Evolutionary conservation across 2,113 vertebrate genomes (phyloP).

Genomic region (Toxostoma redivivum): DNA sequence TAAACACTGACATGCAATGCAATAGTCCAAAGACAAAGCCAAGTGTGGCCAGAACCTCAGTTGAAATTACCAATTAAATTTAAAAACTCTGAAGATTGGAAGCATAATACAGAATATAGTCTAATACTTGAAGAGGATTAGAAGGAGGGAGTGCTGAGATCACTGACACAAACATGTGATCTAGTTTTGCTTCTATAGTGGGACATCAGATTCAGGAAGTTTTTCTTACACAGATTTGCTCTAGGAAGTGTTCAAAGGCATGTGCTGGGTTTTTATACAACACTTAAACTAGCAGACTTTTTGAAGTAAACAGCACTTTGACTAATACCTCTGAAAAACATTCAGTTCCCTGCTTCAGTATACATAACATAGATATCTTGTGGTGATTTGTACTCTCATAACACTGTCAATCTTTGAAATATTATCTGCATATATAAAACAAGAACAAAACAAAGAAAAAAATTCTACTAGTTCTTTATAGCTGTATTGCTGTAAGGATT

Average conservation of each 20-base stretch:
- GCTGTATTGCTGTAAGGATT: neutral
- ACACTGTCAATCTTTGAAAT: neutral
- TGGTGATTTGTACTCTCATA: neutral
- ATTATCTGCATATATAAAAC: neutral
- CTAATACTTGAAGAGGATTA: neutral
- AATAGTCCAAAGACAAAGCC: neutral
- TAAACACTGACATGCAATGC: neutral
- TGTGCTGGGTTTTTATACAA: neutral
- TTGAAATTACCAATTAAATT: neutral
- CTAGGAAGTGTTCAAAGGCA: neutral
- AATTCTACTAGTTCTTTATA: neutral
- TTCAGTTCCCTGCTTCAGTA: neutral
- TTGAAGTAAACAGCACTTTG: neutral
- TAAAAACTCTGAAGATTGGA: neutral
- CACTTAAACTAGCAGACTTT: neutral
- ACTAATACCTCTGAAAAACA: neutral
- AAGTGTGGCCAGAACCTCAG: neutral
- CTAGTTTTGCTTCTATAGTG: neutral
- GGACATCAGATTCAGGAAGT: neutral
- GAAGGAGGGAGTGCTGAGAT: neutral
- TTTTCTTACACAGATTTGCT: neutral
- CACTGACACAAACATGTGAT: neutral
- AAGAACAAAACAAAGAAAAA: neutral
- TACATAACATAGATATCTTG: neutral
- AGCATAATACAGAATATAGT: neutral